phyloP scores from a whole-genome alignment of 2,113 vertebrate species.

The Mesocricetus auratus region DNA sequence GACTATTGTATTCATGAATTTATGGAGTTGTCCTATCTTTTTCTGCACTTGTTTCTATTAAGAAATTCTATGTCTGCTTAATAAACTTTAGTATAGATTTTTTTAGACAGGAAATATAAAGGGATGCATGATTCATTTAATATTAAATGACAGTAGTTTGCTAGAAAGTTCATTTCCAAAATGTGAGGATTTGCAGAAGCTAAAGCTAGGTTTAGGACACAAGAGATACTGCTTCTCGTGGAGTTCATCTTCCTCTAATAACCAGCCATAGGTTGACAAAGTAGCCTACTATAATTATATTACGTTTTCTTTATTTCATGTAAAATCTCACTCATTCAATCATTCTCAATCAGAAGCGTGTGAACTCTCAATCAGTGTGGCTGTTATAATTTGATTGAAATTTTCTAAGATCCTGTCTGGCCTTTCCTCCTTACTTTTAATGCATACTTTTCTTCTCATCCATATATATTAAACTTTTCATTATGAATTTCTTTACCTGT shows the following conservation, averaged over 20 bases:
- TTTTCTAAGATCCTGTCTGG: background rate
- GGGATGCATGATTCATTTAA: background rate
- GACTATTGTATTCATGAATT: conserved; percentile 13
- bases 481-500: background rate
- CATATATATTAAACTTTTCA: background rate
- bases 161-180: background rate
- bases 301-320: background rate
- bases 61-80: conserved; percentile 36
- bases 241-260: background rate
- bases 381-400: background rate
- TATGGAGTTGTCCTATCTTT: background rate
- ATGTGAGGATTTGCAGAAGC: background rate
- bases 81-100: conserved; percentile 15
- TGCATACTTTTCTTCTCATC: background rate
- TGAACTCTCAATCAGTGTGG: background rate
- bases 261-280: background rate
- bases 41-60: conserved; percentile 61
- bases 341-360: background rate
- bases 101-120: conserved; percentile 43
- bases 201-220: background rate
- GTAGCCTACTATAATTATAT: background rate
- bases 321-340: background rate
- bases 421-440: background rate
- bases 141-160: background rate
- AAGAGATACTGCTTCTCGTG: background rate